Conservation (phyloP, 2,113 vertebrate genomes). For the Edolisoma coerulescens region DNA sequence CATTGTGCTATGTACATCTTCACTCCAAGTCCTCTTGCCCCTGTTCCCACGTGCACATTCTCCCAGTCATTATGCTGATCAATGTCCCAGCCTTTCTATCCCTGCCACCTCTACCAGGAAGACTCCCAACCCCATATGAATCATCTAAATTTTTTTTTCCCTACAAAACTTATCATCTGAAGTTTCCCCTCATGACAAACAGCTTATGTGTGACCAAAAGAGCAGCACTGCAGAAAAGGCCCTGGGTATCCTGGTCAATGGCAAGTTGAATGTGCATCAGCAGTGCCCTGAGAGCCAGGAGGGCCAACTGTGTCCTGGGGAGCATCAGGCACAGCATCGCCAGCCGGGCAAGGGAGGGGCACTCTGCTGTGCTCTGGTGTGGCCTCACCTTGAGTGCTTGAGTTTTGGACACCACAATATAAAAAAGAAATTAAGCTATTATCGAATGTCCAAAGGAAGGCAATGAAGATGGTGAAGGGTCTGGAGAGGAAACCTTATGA, state of each 20-base stretch:
- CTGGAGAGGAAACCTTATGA: neutral
- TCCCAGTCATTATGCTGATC: neutral
- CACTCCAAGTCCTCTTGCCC: neutral
- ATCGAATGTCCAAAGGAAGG: accelerated
- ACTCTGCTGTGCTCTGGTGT: neutral
- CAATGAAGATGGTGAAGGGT: accelerated
- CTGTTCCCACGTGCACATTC: neutral
- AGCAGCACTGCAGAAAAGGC: neutral
- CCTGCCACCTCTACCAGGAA: neutral
- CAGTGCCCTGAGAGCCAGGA: neutral
- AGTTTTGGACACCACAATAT: neutral
- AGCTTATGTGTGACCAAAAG: neutral
- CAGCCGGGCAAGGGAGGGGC: neutral
- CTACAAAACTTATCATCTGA: neutral
- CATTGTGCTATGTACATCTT: neutral
- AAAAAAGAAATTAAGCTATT: neutral
- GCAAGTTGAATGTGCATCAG: neutral
- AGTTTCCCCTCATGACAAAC: neutral
- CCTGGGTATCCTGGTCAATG: neutral
- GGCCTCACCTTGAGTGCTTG: neutral
- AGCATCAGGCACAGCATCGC: neutral
- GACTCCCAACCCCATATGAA: neutral
- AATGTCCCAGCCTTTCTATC: neutral
- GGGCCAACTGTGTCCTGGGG: accelerated
- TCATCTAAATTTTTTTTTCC: neutral